Evolutionary conservation across 2,888 invertebrate genomes (phyloP).

Genomic region (Cosmorhoe ocellata): DNA sequence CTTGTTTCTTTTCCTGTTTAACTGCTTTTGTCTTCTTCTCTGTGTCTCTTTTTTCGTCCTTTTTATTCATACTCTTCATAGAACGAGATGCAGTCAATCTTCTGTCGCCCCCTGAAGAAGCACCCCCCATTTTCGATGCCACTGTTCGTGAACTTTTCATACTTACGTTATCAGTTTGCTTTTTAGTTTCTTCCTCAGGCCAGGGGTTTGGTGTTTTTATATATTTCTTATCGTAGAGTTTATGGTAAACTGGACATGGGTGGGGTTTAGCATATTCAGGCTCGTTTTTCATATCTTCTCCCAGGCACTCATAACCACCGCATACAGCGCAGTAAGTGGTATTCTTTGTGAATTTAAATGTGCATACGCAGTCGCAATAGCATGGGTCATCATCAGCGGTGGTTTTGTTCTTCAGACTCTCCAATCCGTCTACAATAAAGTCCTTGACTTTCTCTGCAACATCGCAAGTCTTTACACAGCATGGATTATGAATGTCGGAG

Average conservation of each 20-base stretch:
- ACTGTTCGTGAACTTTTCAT: conserved; percentile 48
- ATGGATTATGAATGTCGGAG: conserved; percentile 63
- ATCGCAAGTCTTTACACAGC: conserved; percentile 66
- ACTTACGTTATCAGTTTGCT: conserved; percentile 41
- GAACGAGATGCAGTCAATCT: conserved; percentile 36
- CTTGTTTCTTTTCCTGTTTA: conserved; percentile 44
- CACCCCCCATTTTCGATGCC: conserved; percentile 21
- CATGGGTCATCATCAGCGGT: conserved; percentile 52
- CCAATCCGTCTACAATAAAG: conserved; percentile 57
- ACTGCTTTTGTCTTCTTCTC: conserved; percentile 6
- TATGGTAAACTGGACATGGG: conserved; percentile 74
- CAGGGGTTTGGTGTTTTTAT: conserved; percentile 61
- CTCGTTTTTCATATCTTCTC: conserved; percentile 60
- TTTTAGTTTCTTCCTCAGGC: conserved; percentile 52
- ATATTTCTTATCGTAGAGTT: conserved; percentile 63
- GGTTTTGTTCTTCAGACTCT: conserved; percentile 43
- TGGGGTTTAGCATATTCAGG: conserved; percentile 64
- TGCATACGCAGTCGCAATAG: conserved; percentile 72
- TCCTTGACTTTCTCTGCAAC: conserved; percentile 66
- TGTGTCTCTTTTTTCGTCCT: conserved; percentile 40
- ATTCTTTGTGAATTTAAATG: conserved; percentile 62
- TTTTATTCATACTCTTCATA: conserved; percentile 43
- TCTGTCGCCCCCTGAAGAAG: conserved; percentile 19
- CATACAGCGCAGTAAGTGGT: conserved; percentile 73
- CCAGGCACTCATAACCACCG: conserved; percentile 71